phyloP scores from a whole-genome alignment of 2,113 vertebrate species.

The Chionomys nivalis region DNA sequence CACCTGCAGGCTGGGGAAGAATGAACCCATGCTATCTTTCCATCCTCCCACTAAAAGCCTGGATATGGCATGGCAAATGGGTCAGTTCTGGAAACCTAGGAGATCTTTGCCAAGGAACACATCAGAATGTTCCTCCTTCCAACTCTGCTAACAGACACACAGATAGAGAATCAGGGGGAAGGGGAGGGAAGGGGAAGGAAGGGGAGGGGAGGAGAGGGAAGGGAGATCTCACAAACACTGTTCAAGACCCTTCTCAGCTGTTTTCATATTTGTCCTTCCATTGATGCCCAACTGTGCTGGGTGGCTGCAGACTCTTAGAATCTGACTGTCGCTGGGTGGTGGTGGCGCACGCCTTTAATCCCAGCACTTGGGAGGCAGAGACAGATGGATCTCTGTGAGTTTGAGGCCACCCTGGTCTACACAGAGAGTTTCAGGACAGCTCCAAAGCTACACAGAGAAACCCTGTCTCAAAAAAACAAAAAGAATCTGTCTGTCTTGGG shows the following conservation, averaged over 20 bases:
- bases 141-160: neutral
- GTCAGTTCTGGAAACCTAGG: neutral
- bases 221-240: neutral
- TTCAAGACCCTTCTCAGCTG: neutral
- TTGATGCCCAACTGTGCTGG: neutral
- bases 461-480: no score
- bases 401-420: no score
- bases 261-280: constrained; percentile 27
- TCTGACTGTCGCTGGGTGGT: neutral
- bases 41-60: constrained; percentile 13
- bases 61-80: neutral
- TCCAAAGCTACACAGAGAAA: no score
- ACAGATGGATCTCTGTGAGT: no score
- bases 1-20: constrained; percentile 78
- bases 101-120: neutral
- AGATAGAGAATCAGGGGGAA: no score
- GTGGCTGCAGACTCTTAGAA: constrained; percentile 13
- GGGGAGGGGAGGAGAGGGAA: neutral
- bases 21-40: constrained; percentile 44
- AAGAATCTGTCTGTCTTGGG: no score
- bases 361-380: no score
- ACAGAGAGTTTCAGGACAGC: no score
- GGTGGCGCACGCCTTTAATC: no score
- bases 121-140: neutral
- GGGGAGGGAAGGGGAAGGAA: neutral